phyloP scores from a whole-genome alignment of 2,113 vertebrate species.

The Chaenocephalus aceratus region DNA sequence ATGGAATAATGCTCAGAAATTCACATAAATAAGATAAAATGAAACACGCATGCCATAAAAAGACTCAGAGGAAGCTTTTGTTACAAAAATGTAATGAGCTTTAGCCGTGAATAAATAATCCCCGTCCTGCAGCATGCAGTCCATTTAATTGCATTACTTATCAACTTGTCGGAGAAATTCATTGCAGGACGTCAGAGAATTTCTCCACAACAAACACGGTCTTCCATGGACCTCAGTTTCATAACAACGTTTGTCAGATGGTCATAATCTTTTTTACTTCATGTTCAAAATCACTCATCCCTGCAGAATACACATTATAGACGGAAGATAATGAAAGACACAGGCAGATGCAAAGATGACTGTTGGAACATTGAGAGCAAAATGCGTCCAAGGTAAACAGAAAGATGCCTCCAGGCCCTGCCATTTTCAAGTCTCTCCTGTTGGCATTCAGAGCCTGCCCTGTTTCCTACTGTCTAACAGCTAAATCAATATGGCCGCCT shows the following conservation, averaged over 20 bases:
- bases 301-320: not conserved
- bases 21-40: constrained; percentile 31
- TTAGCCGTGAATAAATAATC: constrained; percentile 62
- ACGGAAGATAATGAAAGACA: not conserved
- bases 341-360: not conserved
- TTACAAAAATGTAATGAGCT: constrained; percentile 43
- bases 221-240: constrained; percentile 20
- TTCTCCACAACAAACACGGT: constrained; percentile 21
- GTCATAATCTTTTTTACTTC: constrained; percentile 29
- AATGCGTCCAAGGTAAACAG: constrained; percentile 29
- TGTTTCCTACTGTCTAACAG: constrained; percentile 65
- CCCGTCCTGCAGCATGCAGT: constrained; percentile 37
- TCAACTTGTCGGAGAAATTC: constrained; percentile 62
- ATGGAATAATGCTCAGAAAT: constrained; percentile 30
- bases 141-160: constrained; percentile 65
- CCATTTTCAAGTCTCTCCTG: constrained; percentile 43
- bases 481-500: constrained; percentile 67
- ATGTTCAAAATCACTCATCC: constrained; percentile 28
- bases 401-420: constrained; percentile 31
- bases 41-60: constrained; percentile 25
- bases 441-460: constrained; percentile 48
- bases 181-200: constrained; percentile 24
- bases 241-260: constrained; percentile 41
- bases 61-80: constrained; percentile 9
- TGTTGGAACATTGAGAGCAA: constrained; percentile 4